A percentile compares a stretch with the other conserved stretches of the same genome.
phyloP scores from a whole-genome alignment of 2,113 vertebrate genomes.

The Conger conger region DNA sequence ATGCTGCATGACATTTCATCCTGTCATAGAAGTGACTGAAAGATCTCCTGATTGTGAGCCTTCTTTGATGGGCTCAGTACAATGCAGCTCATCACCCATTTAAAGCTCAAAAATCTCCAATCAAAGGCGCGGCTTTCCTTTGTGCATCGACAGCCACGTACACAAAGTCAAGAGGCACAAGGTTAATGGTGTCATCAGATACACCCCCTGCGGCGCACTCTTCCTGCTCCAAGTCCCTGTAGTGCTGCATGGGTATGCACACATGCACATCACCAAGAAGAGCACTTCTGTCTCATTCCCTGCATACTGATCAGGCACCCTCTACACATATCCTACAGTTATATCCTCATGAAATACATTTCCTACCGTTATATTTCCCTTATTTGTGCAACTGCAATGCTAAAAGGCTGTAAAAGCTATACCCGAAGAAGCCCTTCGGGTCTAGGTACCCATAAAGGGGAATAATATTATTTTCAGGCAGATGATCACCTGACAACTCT shows the following conservation, averaged over 20 bases:
- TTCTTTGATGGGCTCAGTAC: background rate
- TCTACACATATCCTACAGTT: background rate
- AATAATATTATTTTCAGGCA: background rate
- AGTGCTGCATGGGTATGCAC: background rate
- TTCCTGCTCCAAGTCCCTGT: background rate
- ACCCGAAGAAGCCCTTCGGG: background rate
- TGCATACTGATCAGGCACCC: background rate
- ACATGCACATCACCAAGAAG: background rate
- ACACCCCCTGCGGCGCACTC: constrained; percentile 14
- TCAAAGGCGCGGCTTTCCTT: background rate
- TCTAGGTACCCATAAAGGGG: background rate
- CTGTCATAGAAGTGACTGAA: background rate
- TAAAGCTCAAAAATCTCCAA: background rate
- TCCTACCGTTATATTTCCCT: background rate
- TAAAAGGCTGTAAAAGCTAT: background rate
- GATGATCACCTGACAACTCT: background rate
- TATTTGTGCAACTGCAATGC: background rate
- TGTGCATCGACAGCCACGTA: background rate
- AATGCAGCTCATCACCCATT: background rate
- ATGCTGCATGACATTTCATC: background rate
- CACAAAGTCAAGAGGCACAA: background rate
- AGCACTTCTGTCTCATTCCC: background rate
- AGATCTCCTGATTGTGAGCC: background rate
- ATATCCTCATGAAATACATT: background rate
- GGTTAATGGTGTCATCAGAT: constrained; percentile 13